A percentile compares a stretch with the other conserved stretches of the same genome.
These are phyloP conservation scores for Erythrocercus mccallii DNA, from an alignment of 2,113 vertebrate genomes.

Conservation along the genomic window DNA sequence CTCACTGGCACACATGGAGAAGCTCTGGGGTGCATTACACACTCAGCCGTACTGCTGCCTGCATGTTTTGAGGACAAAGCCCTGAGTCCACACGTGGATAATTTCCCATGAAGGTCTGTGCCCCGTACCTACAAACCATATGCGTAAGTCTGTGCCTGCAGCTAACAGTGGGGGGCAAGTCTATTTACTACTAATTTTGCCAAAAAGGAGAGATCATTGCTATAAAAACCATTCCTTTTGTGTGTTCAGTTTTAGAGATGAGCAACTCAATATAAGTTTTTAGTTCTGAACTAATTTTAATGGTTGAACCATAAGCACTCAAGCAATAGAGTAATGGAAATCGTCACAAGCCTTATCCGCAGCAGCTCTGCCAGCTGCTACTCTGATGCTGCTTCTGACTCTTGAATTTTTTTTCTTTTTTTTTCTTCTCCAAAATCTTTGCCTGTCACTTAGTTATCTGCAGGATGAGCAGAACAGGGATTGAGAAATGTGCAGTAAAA, in stretches of 20 bases:
- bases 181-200: not conserved
- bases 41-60: not conserved
- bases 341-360: not conserved
- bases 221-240: not conserved
- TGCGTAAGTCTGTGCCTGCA: not conserved
- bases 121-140: rapidly evolving
- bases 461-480: not conserved
- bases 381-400: not conserved
- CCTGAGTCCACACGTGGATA: not conserved
- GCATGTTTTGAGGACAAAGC: not conserved
- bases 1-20: not conserved
- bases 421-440: not conserved
- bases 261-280: not conserved
- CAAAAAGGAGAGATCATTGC: not conserved
- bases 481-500: conserved; percentile 10
- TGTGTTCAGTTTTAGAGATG: not conserved
- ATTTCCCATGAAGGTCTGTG: not conserved
- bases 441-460: not conserved
- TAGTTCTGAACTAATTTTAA: conserved; percentile 1
- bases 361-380: not conserved
- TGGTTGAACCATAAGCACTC: not conserved
- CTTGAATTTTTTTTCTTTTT: not conserved
- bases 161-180: not conserved
- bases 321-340: not conserved
- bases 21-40: not conserved